Conservation (phyloP, 1,140 invertebrate species). For the Pseudomyrmex sp. region DNA sequence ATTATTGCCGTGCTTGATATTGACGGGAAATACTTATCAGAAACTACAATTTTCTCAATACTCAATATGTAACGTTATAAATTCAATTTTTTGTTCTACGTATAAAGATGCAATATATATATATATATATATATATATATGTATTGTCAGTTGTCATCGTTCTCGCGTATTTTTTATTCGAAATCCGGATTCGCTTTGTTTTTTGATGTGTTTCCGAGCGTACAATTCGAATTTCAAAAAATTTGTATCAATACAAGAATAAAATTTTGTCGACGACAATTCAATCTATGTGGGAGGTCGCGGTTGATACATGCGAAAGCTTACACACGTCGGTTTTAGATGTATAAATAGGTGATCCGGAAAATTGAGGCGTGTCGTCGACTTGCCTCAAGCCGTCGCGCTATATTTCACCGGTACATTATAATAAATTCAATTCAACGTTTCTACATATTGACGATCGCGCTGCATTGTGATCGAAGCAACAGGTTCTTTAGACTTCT, state of each 20-base stretch:
- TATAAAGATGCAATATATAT: neutral
- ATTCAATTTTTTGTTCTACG: neutral
- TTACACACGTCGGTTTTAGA: neutral
- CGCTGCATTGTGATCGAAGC: constrained; percentile 34
- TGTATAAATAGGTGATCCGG: constrained; percentile 46
- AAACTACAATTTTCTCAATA: too few species aligned
- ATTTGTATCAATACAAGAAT: neutral
- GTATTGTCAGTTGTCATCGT: neutral
- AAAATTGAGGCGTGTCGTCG: constrained; percentile 47
- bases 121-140: neutral
- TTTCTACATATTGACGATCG: constrained; percentile 34
- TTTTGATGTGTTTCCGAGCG: too few species aligned
- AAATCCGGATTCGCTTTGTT: neutral
- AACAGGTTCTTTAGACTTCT: constrained; percentile 64
- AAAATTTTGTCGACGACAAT: constrained; percentile 36
- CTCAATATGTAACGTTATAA: neutral
- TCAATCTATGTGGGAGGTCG: constrained; percentile 1
- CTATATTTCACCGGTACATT: constrained; percentile 37
- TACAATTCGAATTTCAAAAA: constrained; percentile 8
- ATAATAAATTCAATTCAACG: constrained; percentile 35
- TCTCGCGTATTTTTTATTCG: neutral
- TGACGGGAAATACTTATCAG: too few species aligned
- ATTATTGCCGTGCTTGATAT: too few species aligned
- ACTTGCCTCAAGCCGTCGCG: constrained; percentile 25
- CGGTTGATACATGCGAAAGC: constrained; percentile 16